phyloP scores from a whole-genome alignment of 2,888 invertebrate genomes.

The Cremastinae sp. region DNA sequence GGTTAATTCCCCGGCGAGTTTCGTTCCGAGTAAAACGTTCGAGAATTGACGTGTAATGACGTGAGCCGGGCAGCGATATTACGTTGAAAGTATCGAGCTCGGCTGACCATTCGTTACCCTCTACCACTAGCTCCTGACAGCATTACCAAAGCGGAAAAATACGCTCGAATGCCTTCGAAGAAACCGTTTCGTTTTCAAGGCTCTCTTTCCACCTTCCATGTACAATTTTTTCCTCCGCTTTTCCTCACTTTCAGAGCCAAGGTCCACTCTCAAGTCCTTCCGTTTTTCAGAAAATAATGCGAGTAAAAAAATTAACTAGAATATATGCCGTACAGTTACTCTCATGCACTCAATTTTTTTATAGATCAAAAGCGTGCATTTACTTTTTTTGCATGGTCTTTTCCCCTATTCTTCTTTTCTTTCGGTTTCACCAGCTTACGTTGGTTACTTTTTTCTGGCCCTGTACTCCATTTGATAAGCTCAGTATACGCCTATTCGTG shows the following conservation, averaged over 20 bases:
- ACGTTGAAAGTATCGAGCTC: conserved; percentile 24
- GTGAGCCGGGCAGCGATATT: conserved; percentile 10
- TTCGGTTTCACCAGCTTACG: conserved; percentile 21
- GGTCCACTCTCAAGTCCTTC: conserved; percentile 39
- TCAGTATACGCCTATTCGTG: conserved; percentile 19
- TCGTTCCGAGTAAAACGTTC: conserved; percentile 9
- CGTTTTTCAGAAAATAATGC: conserved; percentile 13
- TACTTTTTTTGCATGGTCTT: conserved; percentile 34
- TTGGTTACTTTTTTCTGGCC: conserved; percentile 19
- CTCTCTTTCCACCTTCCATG: conserved; percentile 26
- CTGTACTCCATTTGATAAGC: conserved; percentile 3
- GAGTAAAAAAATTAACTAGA: conserved; percentile 5
- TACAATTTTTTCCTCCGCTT: conserved; percentile 20
- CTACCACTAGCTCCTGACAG: conserved; percentile 36
- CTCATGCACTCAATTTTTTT: conserved; percentile 40
- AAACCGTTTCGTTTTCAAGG: conserved; percentile 57
- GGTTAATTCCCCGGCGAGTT: neutral
- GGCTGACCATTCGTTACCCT: conserved; percentile 52
- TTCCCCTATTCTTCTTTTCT: conserved; percentile 11
- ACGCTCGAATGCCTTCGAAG: conserved; percentile 64
- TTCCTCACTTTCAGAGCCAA: conserved; percentile 25
- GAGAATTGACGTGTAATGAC: conserved; percentile 12
- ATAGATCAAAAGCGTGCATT: conserved; percentile 16
- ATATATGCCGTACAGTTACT: conserved; percentile 24
- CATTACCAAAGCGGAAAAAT: conserved; percentile 54